Conservation (phyloP, 2,113 vertebrate species). For the Chionomys nivalis region DNA sequence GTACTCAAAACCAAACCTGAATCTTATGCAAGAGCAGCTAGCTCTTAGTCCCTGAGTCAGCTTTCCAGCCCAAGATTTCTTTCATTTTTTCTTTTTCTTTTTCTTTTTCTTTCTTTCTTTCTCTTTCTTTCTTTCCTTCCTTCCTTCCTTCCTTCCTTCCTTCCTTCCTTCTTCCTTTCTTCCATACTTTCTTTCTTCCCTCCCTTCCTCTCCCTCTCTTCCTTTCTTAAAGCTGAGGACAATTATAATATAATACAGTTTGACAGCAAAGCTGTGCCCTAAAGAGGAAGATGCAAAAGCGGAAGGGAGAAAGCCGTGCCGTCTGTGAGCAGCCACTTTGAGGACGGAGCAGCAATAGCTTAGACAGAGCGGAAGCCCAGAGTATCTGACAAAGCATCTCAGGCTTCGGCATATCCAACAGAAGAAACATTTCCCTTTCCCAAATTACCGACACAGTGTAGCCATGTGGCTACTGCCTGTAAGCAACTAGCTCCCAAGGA, state of each 20-base stretch:
- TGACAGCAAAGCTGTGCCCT: background rate
- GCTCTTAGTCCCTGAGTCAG: background rate
- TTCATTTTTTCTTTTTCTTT: too few species aligned
- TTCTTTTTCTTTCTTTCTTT: rapidly evolving
- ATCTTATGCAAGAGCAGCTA: background rate
- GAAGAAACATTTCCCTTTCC: background rate
- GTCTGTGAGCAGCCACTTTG: background rate
- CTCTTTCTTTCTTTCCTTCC: too few species aligned
- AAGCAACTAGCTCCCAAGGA: background rate
- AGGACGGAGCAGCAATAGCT: background rate
- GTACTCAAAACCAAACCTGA: background rate
- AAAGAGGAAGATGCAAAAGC: background rate
- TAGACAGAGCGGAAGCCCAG: background rate
- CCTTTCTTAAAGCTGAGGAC: background rate
- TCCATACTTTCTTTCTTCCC: too few species aligned
- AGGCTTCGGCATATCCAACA: background rate
- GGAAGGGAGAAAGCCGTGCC: background rate
- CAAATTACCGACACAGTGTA: background rate
- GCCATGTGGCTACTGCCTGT: background rate
- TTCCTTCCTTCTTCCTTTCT: background rate
- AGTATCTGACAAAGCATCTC: background rate
- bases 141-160: background rate
- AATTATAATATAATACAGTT: background rate
- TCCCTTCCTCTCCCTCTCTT: too few species aligned
- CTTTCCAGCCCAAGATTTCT: background rate